These are phyloP conservation scores for Xestobium rufovillosum DNA, from an alignment of 2,888 invertebrate species.

Conservation along the genomic window DNA sequence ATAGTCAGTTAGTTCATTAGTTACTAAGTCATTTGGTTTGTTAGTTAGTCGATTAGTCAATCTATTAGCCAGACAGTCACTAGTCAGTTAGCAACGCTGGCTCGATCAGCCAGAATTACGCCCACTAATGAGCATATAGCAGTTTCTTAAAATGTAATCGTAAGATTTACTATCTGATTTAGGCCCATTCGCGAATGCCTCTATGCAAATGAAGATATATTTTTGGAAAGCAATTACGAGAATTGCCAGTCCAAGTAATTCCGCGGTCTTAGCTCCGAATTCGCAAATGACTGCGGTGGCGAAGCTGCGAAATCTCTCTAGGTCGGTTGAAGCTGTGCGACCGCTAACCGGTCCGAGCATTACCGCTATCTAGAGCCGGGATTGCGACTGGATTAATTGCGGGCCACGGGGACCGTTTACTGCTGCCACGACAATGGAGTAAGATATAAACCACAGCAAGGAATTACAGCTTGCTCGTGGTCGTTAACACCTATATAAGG, in stretches of 20 bases:
- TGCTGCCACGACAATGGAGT: slow-evolving; percentile 36
- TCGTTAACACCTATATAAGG: slow-evolving; percentile 38
- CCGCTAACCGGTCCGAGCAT: slow-evolving; percentile 35
- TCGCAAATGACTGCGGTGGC: slow-evolving; percentile 2
- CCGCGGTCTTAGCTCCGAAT: background rate
- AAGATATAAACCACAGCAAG: slow-evolving; percentile 36
- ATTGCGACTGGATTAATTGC: slow-evolving; percentile 40
- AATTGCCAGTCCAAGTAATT: slow-evolving; percentile 2
- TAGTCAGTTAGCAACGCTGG: too few relatives aligned
- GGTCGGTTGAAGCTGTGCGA: slow-evolving; percentile 29
- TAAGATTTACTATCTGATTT: too few relatives aligned
- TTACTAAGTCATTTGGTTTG: too few relatives aligned
- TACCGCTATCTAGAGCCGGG: slow-evolving; percentile 35
- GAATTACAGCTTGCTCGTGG: slow-evolving; percentile 35
- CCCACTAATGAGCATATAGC: too few relatives aligned
- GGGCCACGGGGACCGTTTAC: slow-evolving; percentile 39
- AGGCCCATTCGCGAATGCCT: too few relatives aligned
- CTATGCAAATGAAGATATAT: background rate
- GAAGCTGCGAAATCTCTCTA: slow-evolving; percentile 18
- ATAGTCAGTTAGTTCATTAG: too few relatives aligned
- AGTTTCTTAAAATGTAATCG: too few relatives aligned
- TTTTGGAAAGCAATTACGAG: background rate
- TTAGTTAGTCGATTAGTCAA: too few relatives aligned
- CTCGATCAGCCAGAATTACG: too few relatives aligned
- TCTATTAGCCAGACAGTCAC: too few relatives aligned